Evolutionary conservation across 2,888 invertebrate genomes (phyloP), one percentile per base, ranked within the genome.

Genomic region (Nebria salina): DNA sequence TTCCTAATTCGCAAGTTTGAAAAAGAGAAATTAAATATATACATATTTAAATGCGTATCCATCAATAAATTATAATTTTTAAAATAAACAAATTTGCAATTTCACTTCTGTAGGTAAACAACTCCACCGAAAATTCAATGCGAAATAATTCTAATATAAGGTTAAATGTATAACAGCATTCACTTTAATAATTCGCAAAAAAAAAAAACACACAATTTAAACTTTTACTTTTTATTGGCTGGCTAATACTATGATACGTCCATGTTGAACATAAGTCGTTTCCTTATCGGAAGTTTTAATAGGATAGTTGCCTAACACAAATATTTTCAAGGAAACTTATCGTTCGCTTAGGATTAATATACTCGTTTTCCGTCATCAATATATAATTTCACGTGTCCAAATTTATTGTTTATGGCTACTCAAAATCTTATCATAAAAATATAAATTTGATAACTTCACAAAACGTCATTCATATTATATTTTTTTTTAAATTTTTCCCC

Each of bases 141-240:
- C 54, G 54, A 54, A 54, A 54, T 54, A 8, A 54, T 54, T 11
- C 13, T 54, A 54, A 54, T 54, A 54, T 54, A 54, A 54, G 54
- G 54, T 54, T 54, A 54, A 54, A 54, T 54, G 54, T 54, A 54
- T 54, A 54, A 54, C 54, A 54, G 11, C 54, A 54, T 54, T 54
- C 54, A 54, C 54, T 54, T 54, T 54, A 54, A 54, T 54, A 54
- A 54, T 54, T 54, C 13, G 54, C 54, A 13, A 13, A 54, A 54
- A 54, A 54, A 54, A 54, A 54, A 54, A 54, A 54, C n/a, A n/a
- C n/a, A 11, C 11, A 54, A 11, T 54, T 54, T 13, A 54, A 13
- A 54, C 54, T 54, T 54, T 54, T 54, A 54, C 54, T 54, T 54
- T 54, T 54, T 54, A 54, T 54, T 54, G 54, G 54, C 54, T 54